Conservation (phyloP, 2,113 vertebrate genomes). For the Melozone crissalis region DNA sequence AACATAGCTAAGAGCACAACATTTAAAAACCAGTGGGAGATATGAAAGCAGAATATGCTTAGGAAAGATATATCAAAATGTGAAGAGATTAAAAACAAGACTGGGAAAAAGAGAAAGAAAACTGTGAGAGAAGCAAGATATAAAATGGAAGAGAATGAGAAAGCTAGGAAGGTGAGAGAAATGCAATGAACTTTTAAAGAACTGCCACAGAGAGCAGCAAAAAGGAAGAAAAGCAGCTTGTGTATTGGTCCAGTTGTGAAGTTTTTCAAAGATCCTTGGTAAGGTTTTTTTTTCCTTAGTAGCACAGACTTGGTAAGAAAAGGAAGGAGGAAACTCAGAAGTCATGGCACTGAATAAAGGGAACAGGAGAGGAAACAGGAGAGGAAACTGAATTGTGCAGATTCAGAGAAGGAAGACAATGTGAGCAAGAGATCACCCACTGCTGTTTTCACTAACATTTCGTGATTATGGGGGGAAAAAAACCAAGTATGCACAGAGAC, state of each 20-base stretch:
- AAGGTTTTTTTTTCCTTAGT: neutral
- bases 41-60: neutral
- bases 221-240: neutral
- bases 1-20: neutral
- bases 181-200: neutral
- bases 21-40: neutral
- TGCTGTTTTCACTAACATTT: neutral
- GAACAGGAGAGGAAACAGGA: neutral
- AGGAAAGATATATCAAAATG: neutral
- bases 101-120: neutral
- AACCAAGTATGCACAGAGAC: neutral
- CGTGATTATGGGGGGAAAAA: neutral
- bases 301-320: neutral
- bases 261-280: neutral
- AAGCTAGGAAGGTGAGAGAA: neutral
- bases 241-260: neutral
- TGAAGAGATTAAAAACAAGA: neutral
- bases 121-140: neutral
- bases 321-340: conserved; percentile 4
- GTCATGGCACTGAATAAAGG: neutral
- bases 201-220: neutral
- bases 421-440: neutral
- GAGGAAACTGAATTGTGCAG: conserved; percentile 1
- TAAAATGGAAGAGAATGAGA: neutral
- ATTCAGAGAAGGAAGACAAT: neutral